Evolutionary conservation across 2,888 invertebrate genomes (phyloP).

Genomic region (Epirrita christyi): DNA sequence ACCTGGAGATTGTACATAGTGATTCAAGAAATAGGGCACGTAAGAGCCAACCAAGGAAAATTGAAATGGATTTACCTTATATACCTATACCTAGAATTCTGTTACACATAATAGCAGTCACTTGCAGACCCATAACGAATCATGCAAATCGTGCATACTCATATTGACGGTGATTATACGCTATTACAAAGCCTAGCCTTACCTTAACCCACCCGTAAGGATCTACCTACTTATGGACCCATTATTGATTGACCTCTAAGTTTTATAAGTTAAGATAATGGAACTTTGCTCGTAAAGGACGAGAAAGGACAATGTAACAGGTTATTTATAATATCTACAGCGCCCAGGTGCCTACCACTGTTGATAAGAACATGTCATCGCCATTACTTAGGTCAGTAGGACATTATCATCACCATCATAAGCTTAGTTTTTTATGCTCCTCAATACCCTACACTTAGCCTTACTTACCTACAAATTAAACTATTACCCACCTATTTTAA

Average conservation of each 20-base stretch:
- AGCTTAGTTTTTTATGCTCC: too few relatives aligned
- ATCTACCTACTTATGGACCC: slow-evolving; percentile 24
- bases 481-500: too few relatives aligned
- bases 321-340: background rate
- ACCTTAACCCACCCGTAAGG: slow-evolving; percentile 17
- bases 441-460: too few relatives aligned
- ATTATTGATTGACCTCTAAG: slow-evolving; percentile 45
- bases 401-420: too few relatives aligned
- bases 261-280: slow-evolving; percentile 28
- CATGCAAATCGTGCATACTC: slow-evolving; percentile 49
- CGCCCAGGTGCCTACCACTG: background rate
- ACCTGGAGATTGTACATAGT: too few relatives aligned
- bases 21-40: background rate
- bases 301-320: slow-evolving; percentile 20
- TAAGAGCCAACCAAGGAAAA: slow-evolving; percentile 12
- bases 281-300: slow-evolving; percentile 19
- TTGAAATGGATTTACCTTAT: slow-evolving; percentile 13
- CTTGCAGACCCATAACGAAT: slow-evolving; percentile 31
- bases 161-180: slow-evolving; percentile 44
- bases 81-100: background rate
- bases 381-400: background rate
- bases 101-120: slow-evolving; percentile 1
- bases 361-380: background rate
- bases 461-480: too few relatives aligned
- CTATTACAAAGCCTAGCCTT: slow-evolving; percentile 49